phyloP scores from a whole-genome alignment of 2,113 vertebrate species.

The Cavia aperea region DNA sequence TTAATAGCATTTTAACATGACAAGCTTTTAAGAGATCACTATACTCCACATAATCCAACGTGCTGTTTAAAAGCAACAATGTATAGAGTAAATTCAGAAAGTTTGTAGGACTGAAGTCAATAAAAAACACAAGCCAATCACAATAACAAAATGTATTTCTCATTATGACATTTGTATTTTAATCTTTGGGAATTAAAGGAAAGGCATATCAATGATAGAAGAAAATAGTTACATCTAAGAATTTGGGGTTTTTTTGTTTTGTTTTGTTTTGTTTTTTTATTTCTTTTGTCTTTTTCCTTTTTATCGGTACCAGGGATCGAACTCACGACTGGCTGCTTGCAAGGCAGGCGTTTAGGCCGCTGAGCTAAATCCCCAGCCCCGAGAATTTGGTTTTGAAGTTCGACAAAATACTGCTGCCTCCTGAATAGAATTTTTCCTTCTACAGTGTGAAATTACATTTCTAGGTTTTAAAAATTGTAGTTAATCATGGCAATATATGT shows the following conservation, averaged over 20 bases:
- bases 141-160: neutral
- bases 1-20: neutral
- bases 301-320: no score
- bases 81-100: neutral
- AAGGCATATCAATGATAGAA: neutral
- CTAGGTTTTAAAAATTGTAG: constrained; percentile 6
- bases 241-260: neutral
- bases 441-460: constrained; percentile 6
- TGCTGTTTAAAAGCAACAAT: neutral
- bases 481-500: neutral
- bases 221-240: neutral
- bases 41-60: neutral
- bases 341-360: no score
- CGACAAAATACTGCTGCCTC: neutral
- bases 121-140: constrained; percentile 28
- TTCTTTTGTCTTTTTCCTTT: no score
- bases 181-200: neutral
- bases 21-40: neutral
- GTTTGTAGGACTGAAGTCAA: neutral
- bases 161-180: neutral
- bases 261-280: no score
- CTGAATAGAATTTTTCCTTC: neutral
- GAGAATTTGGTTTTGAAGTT: constrained; percentile 1
- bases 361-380: no score
- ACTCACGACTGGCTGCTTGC: no score